Evolutionary conservation across 2,113 vertebrate genomes (phyloP), one percentile per base, ranked within the genome.

Genomic region (Malurus alboscapulatus): DNA sequence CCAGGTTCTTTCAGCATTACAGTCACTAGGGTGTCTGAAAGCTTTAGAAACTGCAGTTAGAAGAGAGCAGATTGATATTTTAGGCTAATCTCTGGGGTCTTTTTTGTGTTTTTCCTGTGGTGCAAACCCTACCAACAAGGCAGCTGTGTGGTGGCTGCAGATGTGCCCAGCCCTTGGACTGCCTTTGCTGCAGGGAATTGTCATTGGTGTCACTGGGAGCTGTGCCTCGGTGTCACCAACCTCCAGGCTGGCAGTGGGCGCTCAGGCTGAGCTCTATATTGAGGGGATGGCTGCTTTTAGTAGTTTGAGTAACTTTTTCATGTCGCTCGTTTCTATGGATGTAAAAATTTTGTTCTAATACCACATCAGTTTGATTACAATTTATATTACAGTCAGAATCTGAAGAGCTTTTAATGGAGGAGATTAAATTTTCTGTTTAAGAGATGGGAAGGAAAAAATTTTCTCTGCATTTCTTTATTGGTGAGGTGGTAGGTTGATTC

Each of bases 281-380:
- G 15, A 53, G 42, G 40, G 50, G 0, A 10, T 25, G 7, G 20
- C 1, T 72, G 7, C 12, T 77, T 71, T 61, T 9, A 58, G 17
- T 22, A 44, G 10, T 36, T 61, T 50, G 34, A 85, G 24, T 57
- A 11, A 11, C 2, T 15, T 79, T 78, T 76, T 40, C 68, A 57
- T 16, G 6, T 12, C 0, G 0, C 2, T 58, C 55, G 16, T 48
- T 48, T 27, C 7, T n/a, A 20, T 15, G 51, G 22, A 11, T 66
- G 17, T 42, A 80, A 81, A 63, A 47, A 21, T 0, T 0, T n/a
- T 68, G 1, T 71, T 48, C 16, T 50, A 45, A 62, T 45, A 62
- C 8, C 3, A 12, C 12, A 4, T 54, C 88, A 1, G 7, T 68
- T 84, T 89, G 9, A 51, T 82, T 74, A 6, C 14, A 24, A 5